These are phyloP conservation scores for Micronycteris hirsuta DNA, from an alignment of 2,113 vertebrate species.

Conservation along the genomic window DNA sequence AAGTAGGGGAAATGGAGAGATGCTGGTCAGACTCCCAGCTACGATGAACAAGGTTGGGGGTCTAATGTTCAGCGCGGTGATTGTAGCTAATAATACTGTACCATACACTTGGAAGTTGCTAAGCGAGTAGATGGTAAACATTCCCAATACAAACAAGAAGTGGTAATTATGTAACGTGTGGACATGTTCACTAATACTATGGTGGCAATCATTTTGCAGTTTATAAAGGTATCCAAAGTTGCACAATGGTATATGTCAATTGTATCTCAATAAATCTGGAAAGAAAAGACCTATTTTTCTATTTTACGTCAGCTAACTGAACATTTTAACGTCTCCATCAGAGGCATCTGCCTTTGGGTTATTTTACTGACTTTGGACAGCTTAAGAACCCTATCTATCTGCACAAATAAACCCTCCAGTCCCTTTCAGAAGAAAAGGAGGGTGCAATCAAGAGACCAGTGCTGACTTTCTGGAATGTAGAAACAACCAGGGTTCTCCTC, in stretches of 20 bases:
- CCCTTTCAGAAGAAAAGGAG: neutral
- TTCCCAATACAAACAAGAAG: neutral
- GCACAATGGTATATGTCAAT: neutral
- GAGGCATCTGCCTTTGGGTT: neutral
- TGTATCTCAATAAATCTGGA: neutral
- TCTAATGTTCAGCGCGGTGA: neutral
- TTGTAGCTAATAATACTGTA: neutral
- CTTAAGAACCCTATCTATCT: neutral
- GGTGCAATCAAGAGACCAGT: neutral
- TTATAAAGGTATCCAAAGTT: neutral
- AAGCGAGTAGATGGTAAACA: neutral
- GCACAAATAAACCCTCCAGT: neutral
- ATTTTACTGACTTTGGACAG: neutral
- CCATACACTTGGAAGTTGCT: neutral
- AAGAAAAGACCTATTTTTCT: neutral
- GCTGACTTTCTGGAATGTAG: neutral
- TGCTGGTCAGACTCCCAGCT: neutral
- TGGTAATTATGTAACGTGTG: neutral
- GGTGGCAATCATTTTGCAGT: neutral
- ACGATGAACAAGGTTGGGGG: neutral
- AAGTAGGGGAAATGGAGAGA: neutral
- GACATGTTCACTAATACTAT: neutral
- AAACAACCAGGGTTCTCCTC: neutral
- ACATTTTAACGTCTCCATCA: too few species aligned
- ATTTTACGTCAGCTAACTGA: neutral